Evolutionary conservation across 2,113 vertebrate species (phyloP).

Genomic region (Ptilorrhoa leucosticta): DNA sequence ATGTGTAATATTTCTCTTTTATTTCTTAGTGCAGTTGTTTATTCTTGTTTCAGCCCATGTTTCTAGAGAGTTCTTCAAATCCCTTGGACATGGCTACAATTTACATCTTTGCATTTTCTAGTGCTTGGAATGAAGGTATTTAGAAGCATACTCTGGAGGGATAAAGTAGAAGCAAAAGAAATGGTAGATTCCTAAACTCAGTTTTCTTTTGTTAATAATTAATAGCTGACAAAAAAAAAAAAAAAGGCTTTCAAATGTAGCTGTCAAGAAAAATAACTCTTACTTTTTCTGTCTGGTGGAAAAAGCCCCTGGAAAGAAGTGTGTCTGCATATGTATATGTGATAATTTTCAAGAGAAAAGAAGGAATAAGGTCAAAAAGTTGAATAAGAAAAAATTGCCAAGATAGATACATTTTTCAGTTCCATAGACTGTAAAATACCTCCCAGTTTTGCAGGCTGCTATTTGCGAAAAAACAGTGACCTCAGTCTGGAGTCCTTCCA

Average conservation of each 20-base stretch:
- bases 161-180: slow-evolving; percentile 5
- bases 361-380: background rate
- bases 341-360: background rate
- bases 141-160: slow-evolving; percentile 34
- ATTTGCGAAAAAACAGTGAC: background rate
- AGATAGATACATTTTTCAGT: background rate
- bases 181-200: background rate
- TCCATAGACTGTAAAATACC: background rate
- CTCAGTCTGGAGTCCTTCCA: slow-evolving; percentile 57
- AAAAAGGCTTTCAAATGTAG: background rate
- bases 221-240: background rate
- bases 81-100: background rate
- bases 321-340: background rate
- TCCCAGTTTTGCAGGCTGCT: background rate
- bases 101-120: slow-evolving; percentile 42
- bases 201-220: slow-evolving; percentile 32
- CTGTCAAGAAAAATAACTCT: slow-evolving; percentile 6
- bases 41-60: background rate
- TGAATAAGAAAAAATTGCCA: background rate
- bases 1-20: slow-evolving; percentile 14
- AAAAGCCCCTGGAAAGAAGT: slow-evolving; percentile 19
- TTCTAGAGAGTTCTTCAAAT: slow-evolving; percentile 28
- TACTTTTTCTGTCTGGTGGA: background rate
- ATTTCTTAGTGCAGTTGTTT: slow-evolving; percentile 11
- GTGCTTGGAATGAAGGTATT: slow-evolving; percentile 20